phyloP scores from a whole-genome alignment of 2,113 vertebrate genomes.

The Cyanoramphus novaezelandiae region DNA sequence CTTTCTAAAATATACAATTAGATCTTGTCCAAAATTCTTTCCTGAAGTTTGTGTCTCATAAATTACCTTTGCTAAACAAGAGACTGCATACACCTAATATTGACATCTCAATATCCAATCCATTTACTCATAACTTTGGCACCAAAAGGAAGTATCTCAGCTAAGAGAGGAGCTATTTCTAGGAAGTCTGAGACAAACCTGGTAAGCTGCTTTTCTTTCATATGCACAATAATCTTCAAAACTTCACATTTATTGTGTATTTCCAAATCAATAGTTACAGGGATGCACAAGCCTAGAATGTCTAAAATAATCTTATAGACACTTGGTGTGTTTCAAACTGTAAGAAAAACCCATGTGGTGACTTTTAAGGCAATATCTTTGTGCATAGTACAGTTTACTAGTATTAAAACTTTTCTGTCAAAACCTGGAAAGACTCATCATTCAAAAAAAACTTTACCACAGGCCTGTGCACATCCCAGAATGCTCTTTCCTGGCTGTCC shows the following conservation, averaged over 20 bases:
- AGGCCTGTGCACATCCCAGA: conserved; percentile 96
- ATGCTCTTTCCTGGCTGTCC: conserved; percentile 96
- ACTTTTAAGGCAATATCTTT: background rate
- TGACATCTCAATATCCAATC: background rate
- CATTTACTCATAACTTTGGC: background rate
- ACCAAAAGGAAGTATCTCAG: background rate
- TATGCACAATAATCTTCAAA: background rate
- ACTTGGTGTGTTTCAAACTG: background rate
- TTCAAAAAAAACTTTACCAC: conserved; percentile 82
- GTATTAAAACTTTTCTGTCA: background rate
- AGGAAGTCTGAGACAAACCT: background rate
- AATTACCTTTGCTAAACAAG: background rate
- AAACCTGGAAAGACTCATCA: background rate
- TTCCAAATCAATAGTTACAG: background rate
- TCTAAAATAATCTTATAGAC: background rate
- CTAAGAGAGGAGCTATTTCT: background rate
- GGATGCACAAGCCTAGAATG: background rate
- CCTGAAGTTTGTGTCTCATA: background rate
- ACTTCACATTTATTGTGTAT: background rate
- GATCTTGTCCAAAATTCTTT: background rate
- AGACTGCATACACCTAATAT: background rate
- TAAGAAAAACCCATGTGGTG: rapidly evolving
- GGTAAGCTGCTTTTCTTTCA: background rate
- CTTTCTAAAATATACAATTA: background rate
- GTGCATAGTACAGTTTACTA: background rate